Base-by-base conservation (phyloP, 2,888 invertebrate genomes). In the Erebia palarica region DNA sequence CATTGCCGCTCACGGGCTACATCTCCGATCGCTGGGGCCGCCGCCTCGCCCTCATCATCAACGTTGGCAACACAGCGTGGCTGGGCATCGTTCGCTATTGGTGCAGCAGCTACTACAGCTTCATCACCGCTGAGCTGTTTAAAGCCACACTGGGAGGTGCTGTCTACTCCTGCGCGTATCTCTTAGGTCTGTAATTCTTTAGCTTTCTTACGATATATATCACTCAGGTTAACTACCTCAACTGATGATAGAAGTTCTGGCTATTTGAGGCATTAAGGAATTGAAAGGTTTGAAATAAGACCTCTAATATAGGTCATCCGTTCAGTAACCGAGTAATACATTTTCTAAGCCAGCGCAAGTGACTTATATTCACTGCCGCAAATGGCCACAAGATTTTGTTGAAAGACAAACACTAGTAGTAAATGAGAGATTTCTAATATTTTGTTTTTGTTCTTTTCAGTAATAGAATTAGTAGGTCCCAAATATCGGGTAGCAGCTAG, bases 391-490 rank as follows among this genome's bases (percentile, higher is more conserved):
- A 1, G 10, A 47, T 47, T 47, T 36, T 36, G 36, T 36, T 36
- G 7, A 7, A 36, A 36, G 36, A 36, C 36, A 36, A 36, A 36
- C 36, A 36, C 36, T 7, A 36, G 1, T 1, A 36, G 36, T 7
- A 36, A 36, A 36, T 36, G 7, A 2, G 36, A 36, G 36, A 36
- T 36, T 36, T 36, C 36, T 36, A 36, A 36, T 36, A 36, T 36
- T 36, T 36, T 7, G 36, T 36, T 7, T 36, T 36, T 36, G 3
- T 47, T 74, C 67, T 69, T 78, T 79, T 4, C 84, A 96, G 96
- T 95, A 57, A 94, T 97, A 83, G 97, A 97, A 84, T 88, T 97
- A 69, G 95, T 96, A 3, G 96, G 96, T 0, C 96, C 96, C 0
- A 94, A 94, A 61, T 94, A 94, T 59, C 94, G 97, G 51, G 96